Conservation (phyloP, 2,888 invertebrate genomes). For the Sinohyriopsis cumingii region DNA sequence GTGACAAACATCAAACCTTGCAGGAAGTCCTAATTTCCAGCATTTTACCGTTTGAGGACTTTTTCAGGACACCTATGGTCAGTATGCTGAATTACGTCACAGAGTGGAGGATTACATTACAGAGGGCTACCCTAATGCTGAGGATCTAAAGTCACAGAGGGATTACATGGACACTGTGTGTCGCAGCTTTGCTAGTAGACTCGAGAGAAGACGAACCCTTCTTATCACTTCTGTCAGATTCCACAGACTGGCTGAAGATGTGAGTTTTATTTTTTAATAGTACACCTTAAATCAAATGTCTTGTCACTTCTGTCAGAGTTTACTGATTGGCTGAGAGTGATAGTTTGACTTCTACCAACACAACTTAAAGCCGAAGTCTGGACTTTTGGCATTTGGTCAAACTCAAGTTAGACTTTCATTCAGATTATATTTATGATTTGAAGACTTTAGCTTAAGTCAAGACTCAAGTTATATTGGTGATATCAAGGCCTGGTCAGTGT, state of each 20-base stretch:
- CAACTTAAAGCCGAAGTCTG: too few species aligned
- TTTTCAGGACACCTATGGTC: conserved; percentile 82
- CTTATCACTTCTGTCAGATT: conserved; percentile 84
- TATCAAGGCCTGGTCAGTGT: too few species aligned
- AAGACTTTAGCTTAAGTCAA: too few species aligned
- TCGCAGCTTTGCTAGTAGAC: conserved; percentile 82
- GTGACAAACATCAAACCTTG: too few species aligned
- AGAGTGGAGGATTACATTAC: conserved; percentile 78
- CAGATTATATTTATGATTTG: too few species aligned
- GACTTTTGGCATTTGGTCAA: too few species aligned
- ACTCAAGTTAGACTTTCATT: too few species aligned
- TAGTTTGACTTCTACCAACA: conserved; percentile 30
- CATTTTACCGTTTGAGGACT: background rate
- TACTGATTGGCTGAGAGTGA: conserved; percentile 83
- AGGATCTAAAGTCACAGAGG: conserved; percentile 81
- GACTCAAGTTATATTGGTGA: too few species aligned
- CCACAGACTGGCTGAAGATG: conserved; percentile 83
- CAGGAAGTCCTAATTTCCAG: too few species aligned
- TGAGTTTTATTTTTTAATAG: conserved; percentile 55
- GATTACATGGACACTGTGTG: conserved; percentile 89
- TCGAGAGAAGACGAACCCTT: conserved; percentile 83
- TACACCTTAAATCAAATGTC: too few species aligned
- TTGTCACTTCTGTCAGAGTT: conserved; percentile 81
- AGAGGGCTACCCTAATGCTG: conserved; percentile 74
- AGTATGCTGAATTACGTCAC: conserved; percentile 84